Conservation (phyloP, 2,113 vertebrate species). For the Aegotheles bennettii region DNA sequence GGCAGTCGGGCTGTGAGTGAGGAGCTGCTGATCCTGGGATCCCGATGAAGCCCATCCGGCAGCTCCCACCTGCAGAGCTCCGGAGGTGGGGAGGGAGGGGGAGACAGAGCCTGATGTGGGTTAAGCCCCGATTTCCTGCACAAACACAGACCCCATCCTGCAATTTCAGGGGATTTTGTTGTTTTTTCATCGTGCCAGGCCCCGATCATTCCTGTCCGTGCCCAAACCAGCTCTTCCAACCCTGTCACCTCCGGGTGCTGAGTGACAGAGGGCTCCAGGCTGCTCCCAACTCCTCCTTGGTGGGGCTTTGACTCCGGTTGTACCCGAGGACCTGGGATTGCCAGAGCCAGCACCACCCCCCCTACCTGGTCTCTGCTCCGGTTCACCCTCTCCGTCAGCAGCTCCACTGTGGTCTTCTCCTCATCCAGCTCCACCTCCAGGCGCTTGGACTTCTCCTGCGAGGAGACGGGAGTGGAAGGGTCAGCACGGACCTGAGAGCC, state of each 20-base stretch:
- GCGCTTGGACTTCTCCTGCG: constrained; percentile 83
- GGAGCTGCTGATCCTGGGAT: neutral
- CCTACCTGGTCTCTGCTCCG: constrained; percentile 89
- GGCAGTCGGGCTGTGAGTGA: fast-evolving
- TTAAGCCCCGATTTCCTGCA: neutral
- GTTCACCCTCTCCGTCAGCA: constrained; percentile 83
- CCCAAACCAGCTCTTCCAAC: neutral
- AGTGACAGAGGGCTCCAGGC: neutral
- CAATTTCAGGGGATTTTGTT: neutral
- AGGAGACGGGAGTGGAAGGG: neutral
- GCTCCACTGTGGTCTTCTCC: constrained; percentile 83
- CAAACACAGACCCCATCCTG: neutral
- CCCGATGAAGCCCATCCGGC: neutral
- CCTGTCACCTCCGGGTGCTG: fast-evolving
- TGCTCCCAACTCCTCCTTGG: neutral
- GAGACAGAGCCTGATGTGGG: neutral
- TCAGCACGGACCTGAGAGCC: fast-evolving
- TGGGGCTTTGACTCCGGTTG: neutral
- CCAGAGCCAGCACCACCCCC: fast-evolving
- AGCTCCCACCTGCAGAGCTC: neutral
- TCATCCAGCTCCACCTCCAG: constrained; percentile 89
- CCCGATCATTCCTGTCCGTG: fast-evolving
- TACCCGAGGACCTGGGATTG: too few relatives aligned
- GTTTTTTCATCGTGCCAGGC: neutral
- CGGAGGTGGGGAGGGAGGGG: neutral